Evolutionary conservation across 1,140 invertebrate genomes (phyloP).

Genomic region (Asbolus verrucosus): DNA sequence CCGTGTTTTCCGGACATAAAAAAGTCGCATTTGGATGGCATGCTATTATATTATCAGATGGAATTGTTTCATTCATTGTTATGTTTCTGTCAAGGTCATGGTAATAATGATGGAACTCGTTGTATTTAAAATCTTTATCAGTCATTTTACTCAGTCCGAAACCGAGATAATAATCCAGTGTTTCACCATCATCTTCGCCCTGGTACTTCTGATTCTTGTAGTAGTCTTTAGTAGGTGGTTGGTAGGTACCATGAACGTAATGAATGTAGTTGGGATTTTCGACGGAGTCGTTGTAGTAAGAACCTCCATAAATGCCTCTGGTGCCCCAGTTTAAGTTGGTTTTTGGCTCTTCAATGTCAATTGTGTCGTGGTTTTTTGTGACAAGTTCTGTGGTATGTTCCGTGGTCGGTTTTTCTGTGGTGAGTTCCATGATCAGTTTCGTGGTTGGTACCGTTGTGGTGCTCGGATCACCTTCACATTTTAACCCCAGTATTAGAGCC

Average conservation of each 20-base stretch:
- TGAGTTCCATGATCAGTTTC: no score
- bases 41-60: neutral
- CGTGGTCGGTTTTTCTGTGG: no score
- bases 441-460: neutral
- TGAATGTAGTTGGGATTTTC: conserved; percentile 1
- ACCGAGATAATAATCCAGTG: conserved; percentile 28
- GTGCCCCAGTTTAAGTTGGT: neutral
- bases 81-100: conserved; percentile 18
- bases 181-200: neutral
- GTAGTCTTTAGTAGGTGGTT: conserved; percentile 18
- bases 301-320: conserved; percentile 14
- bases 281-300: neutral
- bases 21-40: conserved; percentile 20
- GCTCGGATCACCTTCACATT: neutral
- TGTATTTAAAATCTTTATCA: conserved; percentile 5
- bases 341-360: neutral
- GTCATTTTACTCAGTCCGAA: conserved; percentile 24
- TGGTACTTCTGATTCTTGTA: neutral
- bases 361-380: no score
- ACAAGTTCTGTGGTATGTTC: no score
- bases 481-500: neutral
- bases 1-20: conserved; percentile 22
- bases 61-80: neutral
- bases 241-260: conserved; percentile 5
- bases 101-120: conserved; percentile 19